These are phyloP conservation scores for Macrotrachela quadricornifera DNA, from an alignment of 1,140 invertebrate genomes.

Conservation along the genomic window DNA sequence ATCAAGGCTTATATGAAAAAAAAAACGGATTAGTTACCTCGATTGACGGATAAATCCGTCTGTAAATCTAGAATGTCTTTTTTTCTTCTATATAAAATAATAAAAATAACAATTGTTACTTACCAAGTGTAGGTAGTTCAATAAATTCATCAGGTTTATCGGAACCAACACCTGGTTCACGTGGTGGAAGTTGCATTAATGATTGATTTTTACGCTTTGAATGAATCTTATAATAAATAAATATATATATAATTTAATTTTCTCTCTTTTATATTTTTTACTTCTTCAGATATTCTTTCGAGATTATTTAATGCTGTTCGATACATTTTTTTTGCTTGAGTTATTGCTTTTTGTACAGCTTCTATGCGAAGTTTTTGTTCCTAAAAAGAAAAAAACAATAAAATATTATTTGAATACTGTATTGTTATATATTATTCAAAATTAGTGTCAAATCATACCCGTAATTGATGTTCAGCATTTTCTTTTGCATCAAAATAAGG, in stretches of 20 bases:
- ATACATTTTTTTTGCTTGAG: slow-evolving; percentile 27
- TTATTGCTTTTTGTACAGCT: slow-evolving; percentile 23
- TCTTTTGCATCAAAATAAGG: slow-evolving; percentile 31
- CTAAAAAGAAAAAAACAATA: slow-evolving; percentile 7
- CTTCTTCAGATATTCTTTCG: slow-evolving; percentile 36
- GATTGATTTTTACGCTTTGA: neutral
- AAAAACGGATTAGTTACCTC: too few relatives aligned
- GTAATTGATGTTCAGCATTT: slow-evolving; percentile 20
- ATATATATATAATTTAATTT: neutral
- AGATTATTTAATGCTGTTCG: slow-evolving; percentile 26
- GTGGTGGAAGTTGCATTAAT: slow-evolving; percentile 33
- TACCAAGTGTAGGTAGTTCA: neutral
- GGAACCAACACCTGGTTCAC: slow-evolving; percentile 67
- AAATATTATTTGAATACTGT: too few relatives aligned
- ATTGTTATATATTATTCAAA: too few relatives aligned
- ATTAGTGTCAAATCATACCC: too few relatives aligned
- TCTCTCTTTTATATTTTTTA: slow-evolving; percentile 10
- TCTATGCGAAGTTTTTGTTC: slow-evolving; percentile 22
- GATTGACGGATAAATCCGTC: too few relatives aligned
- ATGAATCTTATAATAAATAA: neutral
- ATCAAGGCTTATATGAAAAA: too few relatives aligned
- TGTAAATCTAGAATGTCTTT: too few relatives aligned
- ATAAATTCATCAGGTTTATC: slow-evolving; percentile 29
- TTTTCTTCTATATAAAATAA: too few relatives aligned
- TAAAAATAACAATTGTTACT: too few relatives aligned